Conservation (phyloP, 2,888 invertebrate species). For the Drosophila merina region DNA sequence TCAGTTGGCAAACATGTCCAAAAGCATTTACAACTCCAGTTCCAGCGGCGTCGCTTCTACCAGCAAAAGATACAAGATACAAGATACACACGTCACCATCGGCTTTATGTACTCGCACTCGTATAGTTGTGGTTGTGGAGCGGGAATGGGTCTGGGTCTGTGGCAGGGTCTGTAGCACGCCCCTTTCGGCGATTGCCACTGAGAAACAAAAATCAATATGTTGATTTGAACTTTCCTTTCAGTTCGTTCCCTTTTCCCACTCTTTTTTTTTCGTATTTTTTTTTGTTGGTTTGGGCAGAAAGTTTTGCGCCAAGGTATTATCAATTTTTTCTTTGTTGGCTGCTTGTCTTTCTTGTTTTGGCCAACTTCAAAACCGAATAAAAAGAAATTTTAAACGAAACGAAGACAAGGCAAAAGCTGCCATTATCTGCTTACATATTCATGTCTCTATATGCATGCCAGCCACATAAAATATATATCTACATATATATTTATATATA, state of each 20-base stretch:
- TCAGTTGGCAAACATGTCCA: constrained; percentile 57
- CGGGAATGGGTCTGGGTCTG: constrained; percentile 18
- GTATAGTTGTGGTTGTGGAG: constrained; percentile 52
- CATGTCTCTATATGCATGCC: constrained; percentile 44
- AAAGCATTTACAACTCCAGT: constrained; percentile 33
- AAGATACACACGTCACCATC: constrained; percentile 76
- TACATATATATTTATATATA: constrained; percentile 5
- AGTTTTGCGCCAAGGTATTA: constrained; percentile 31
- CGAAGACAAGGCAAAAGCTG: constrained; percentile 36
- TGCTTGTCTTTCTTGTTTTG: constrained; percentile 42
- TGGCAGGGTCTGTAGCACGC: constrained; percentile 41
- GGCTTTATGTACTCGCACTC: constrained; percentile 37
- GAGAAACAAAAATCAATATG: constrained; percentile 74
- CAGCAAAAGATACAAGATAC: constrained; percentile 71
- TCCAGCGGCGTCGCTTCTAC: constrained; percentile 21
- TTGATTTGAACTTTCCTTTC: constrained; percentile 66
- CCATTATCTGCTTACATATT: constrained; percentile 76
- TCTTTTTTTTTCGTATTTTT: constrained; percentile 24
- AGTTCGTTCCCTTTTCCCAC: constrained; percentile 18
- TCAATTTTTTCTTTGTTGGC: constrained; percentile 32
- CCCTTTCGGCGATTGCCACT: constrained; percentile 34
- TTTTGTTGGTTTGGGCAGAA: constrained; percentile 1
- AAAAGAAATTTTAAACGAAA: constrained; percentile 38
- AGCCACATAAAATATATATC: constrained; percentile 24
- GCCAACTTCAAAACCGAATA: constrained; percentile 45